These are phyloP conservation scores for Poeciliopsis turrubarensis DNA, from an alignment of 2,113 vertebrate genomes.

Conservation along the genomic window DNA sequence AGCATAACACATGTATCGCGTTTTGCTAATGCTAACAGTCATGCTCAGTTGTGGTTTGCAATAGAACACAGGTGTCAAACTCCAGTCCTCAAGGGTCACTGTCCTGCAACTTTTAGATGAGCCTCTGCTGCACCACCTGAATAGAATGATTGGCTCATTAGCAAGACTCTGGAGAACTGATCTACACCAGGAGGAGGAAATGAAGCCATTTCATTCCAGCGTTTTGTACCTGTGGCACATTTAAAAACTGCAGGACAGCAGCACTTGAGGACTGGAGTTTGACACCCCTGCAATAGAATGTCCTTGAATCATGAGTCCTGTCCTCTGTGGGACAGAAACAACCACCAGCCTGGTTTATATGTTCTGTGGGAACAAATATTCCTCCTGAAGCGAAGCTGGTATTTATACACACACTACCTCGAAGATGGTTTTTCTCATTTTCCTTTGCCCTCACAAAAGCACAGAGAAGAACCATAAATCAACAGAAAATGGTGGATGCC, in stretches of 20 bases:
- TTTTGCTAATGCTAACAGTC: slow-evolving; percentile 60
- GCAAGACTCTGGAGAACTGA: no score
- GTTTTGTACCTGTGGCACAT: no score
- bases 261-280: no score
- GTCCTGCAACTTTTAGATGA: no score
- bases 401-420: slow-evolving; percentile 34
- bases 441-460: slow-evolving; percentile 46
- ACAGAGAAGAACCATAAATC: slow-evolving; percentile 45
- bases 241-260: no score
- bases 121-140: no score
- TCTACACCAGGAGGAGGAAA: no score
- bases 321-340: slow-evolving; percentile 27
- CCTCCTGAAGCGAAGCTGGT: slow-evolving; percentile 11
- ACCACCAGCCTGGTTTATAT: slow-evolving; percentile 32
- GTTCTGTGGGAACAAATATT: slow-evolving; percentile 12
- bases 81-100: no score
- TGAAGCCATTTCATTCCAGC: no score
- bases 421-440: slow-evolving; percentile 53
- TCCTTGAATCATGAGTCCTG: slow-evolving; percentile 42
- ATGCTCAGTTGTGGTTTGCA: slow-evolving; percentile 36
- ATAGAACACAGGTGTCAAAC: no score
- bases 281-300: slow-evolving; percentile 22
- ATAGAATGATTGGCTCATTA: no score
- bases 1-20: slow-evolving; percentile 18
- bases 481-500: slow-evolving; percentile 39